These are phyloP conservation scores for Dicranocentrus wangi DNA, from an alignment of 2,888 invertebrate species.

Conservation along the genomic window DNA sequence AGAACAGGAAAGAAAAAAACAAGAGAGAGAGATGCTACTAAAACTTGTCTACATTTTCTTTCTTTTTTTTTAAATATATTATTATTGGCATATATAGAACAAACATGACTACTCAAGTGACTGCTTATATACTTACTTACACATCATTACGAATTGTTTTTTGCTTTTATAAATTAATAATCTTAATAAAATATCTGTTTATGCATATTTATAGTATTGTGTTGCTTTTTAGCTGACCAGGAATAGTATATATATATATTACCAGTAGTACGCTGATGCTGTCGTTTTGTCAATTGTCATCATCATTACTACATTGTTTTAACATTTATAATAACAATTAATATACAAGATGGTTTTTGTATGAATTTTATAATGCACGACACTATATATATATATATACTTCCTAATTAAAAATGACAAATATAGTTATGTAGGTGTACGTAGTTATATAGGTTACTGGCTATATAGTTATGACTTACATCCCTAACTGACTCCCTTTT, in stretches of 20 bases:
- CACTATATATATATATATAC: no score
- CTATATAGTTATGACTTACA: no score
- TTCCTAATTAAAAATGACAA: constrained; percentile 2
- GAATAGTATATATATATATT: constrained; percentile 34
- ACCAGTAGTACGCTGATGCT: constrained; percentile 5
- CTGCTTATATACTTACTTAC: background rate
- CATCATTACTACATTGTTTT: background rate
- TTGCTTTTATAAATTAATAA: background rate
- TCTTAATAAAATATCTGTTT: constrained; percentile 17
- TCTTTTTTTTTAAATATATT: background rate
- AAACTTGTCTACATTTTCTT: background rate
- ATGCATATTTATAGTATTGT: constrained; percentile 4
- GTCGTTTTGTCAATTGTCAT: constrained; percentile 11
- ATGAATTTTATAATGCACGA: constrained; percentile 27
- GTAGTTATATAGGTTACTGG: background rate
- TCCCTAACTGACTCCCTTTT: no score
- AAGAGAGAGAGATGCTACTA: background rate
- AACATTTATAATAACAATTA: constrained; percentile 15
- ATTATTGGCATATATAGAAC: no score
- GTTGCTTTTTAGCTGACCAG: constrained; percentile 27
- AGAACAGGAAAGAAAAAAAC: background rate
- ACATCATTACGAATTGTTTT: background rate
- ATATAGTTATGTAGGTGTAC: background rate
- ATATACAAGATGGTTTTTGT: constrained; percentile 20
- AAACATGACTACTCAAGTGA: background rate